Percentiles rank a stretch among this genome's conserved stretches.
Conservation (phyloP, 2,797 vertebrate genomes). For the Odontamblyopus lacepedii region DNA sequence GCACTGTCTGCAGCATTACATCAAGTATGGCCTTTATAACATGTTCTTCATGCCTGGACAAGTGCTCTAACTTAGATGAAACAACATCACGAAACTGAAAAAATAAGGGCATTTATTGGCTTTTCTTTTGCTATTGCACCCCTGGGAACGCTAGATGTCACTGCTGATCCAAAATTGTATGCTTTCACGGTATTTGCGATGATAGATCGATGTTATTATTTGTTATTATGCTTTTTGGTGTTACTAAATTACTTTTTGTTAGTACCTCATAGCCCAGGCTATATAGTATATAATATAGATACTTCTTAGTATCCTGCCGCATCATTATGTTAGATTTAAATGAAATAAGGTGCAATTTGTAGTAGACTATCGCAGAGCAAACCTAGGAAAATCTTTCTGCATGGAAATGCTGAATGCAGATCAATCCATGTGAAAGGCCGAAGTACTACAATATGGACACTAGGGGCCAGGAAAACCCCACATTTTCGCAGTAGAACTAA, state of each 20-base stretch:
- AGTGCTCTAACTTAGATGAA: not conserved
- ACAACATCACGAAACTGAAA: not conserved
- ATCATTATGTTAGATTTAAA: not conserved
- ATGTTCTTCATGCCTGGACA: not conserved
- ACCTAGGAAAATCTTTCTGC: not conserved
- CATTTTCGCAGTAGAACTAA: not conserved
- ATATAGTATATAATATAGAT: too few relatives aligned
- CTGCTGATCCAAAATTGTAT: not conserved
- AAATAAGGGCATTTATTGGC: not conserved
- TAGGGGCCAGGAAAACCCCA: constrained; percentile 50
- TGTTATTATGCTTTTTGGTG: too few relatives aligned
- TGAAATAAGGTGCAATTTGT: not conserved
- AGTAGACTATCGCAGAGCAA: not conserved
- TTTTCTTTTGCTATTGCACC: not conserved
- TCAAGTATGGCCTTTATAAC: not conserved
- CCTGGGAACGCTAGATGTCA: not conserved
- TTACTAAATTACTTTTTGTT: too few relatives aligned
- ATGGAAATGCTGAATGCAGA: not conserved
- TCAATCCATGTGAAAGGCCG: not conserved
- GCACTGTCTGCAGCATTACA: not conserved
- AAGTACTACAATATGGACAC: constrained; percentile 5
- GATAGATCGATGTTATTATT: too few relatives aligned
- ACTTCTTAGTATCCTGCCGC: too few relatives aligned
- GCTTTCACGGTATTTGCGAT: not conserved
- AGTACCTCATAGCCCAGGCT: too few relatives aligned